Evolutionary conservation across 1,140 invertebrate genomes (phyloP).

Genomic region (Wiebesia pumilae): DNA sequence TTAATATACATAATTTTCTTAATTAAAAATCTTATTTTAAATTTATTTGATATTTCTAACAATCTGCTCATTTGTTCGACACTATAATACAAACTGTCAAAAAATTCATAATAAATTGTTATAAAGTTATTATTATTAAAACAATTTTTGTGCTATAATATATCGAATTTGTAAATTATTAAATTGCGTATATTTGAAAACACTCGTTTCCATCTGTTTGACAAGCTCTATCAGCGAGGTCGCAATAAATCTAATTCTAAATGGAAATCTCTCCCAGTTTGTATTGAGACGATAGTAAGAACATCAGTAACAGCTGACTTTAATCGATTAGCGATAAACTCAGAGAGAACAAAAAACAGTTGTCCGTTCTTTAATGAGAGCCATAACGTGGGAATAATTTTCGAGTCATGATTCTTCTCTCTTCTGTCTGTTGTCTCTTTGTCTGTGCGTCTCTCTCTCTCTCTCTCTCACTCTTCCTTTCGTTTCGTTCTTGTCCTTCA

Average conservation of each 20-base stretch:
- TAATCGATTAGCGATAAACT: slow-evolving; percentile 16
- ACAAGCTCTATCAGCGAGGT: too few species aligned
- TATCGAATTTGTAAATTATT: too few species aligned
- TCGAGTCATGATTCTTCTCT: slow-evolving; percentile 53
- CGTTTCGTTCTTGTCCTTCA: not conserved
- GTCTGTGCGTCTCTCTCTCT: not conserved
- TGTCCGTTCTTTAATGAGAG: slow-evolving; percentile 44
- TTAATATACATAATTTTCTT: too few species aligned
- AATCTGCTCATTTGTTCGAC: too few species aligned
- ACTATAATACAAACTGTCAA: too few species aligned
- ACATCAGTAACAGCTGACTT: slow-evolving; percentile 1
- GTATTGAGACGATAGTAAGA: not conserved
- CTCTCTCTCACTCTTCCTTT: not conserved
- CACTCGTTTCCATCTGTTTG: too few species aligned
- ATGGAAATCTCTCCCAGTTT: slow-evolving; percentile 12
- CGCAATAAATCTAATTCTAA: slow-evolving; percentile 28
- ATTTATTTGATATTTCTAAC: too few species aligned
- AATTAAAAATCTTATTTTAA: too few species aligned
- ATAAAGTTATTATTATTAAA: too few species aligned
- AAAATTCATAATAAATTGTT: too few species aligned
- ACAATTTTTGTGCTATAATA: too few species aligned
- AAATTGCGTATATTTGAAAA: too few species aligned
- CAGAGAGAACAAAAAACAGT: slow-evolving; percentile 24
- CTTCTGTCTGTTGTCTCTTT: slow-evolving; percentile 37
- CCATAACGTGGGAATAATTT: slow-evolving; percentile 69